A percentile compares a stretch with the other conserved stretches of the same genome.
Conservation (phyloP, 2,797 vertebrate species). For the Taenioides sp. region DNA sequence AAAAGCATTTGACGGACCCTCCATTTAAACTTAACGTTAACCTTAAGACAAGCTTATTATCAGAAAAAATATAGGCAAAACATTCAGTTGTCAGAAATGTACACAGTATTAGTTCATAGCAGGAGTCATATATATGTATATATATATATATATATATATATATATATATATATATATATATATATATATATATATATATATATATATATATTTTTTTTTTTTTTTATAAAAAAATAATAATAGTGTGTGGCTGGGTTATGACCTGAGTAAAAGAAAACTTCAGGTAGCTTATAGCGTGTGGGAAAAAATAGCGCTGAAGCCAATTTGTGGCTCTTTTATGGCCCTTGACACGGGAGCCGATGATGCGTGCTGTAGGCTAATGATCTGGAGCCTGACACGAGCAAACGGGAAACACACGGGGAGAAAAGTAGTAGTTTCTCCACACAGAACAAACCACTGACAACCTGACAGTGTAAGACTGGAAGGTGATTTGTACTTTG, state of each 20-base stretch:
- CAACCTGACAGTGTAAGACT: slow-evolving; percentile 6
- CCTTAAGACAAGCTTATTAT: too few species aligned
- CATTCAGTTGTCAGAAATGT: too few species aligned
- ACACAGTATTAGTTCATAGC: too few species aligned
- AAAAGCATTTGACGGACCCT: too few species aligned
- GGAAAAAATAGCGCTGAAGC: slow-evolving; percentile 26
- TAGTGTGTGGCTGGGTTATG: background rate
- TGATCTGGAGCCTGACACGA: slow-evolving; percentile 28
- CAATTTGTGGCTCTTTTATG: slow-evolving; percentile 24
- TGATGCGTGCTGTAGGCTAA: slow-evolving; percentile 31
- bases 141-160: too few species aligned
- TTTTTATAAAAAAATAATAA: too few species aligned
- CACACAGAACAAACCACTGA: slow-evolving; percentile 42
- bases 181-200: too few species aligned
- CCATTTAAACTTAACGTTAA: too few species aligned
- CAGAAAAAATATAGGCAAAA: too few species aligned
- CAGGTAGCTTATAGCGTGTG: background rate
- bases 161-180: too few species aligned
- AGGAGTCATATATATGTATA: too few species aligned
- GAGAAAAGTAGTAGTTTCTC: slow-evolving; percentile 44
- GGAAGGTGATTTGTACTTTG: background rate
- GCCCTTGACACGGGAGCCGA: slow-evolving; percentile 11
- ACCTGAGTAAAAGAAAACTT: background rate
- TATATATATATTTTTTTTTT: too few species aligned
- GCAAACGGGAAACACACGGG: slow-evolving; percentile 22